phyloP scores from a whole-genome alignment of 2,113 vertebrate genomes.

The Plecturocebus donacophilus region DNA sequence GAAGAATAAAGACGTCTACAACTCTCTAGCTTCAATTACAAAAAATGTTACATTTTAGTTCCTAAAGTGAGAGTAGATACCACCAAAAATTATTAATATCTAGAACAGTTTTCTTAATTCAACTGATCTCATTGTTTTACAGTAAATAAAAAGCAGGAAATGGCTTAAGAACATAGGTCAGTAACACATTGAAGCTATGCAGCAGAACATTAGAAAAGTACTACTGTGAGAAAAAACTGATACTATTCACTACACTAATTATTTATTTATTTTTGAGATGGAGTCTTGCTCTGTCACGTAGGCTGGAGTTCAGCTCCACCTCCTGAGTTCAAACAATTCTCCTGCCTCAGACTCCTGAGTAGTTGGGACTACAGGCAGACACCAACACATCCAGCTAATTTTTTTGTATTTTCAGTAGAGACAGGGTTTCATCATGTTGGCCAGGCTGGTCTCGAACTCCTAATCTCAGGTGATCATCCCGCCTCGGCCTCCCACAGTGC shows the following conservation, averaged over 20 bases:
- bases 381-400: too few species aligned
- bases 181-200: not conserved
- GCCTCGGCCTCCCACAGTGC: too few species aligned
- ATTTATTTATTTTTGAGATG: too few species aligned
- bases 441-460: too few species aligned
- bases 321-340: too few species aligned
- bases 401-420: too few species aligned
- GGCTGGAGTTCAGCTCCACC: too few species aligned
- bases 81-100: not conserved
- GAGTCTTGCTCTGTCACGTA: too few species aligned
- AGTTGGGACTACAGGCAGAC: too few species aligned
- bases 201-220: not conserved
- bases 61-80: slow-evolving; percentile 3
- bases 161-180: not conserved
- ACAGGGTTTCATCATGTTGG: too few species aligned
- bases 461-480: too few species aligned
- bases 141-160: slow-evolving; percentile 18
- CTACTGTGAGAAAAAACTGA: not conserved
- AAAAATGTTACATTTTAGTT: not conserved
- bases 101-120: slow-evolving; percentile 6
- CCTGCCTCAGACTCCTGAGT: too few species aligned
- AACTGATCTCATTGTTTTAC: not conserved
- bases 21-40: not conserved
- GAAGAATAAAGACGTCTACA: not conserved
- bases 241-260: not conserved